phyloP scores from a whole-genome alignment of 2,113 vertebrate genomes.

The Octodon degus region DNA sequence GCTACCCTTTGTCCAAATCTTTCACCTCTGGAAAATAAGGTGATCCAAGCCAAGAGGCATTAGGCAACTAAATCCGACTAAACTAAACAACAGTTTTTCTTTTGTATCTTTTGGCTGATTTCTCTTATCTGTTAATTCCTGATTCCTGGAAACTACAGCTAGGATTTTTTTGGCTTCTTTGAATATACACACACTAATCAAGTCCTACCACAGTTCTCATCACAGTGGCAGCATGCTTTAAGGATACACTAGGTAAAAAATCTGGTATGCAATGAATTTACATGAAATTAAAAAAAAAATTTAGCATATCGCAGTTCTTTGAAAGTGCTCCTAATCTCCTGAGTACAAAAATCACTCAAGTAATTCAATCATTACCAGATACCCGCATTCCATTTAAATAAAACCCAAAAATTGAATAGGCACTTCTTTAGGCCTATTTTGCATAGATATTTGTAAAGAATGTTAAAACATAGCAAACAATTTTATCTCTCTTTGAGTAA shows the following conservation, averaged over 20 bases:
- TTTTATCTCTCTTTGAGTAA: background rate
- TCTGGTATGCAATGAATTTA: background rate
- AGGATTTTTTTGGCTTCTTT: background rate
- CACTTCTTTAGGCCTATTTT: background rate
- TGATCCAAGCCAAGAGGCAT: background rate
- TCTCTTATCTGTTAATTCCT: background rate
- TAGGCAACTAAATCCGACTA: background rate
- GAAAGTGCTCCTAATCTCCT: conserved; percentile 10
- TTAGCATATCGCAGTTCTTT: background rate
- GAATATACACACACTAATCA: background rate
- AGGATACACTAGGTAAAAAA: background rate
- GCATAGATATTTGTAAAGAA: conserved; percentile 4
- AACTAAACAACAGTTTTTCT: background rate
- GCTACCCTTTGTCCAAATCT: background rate
- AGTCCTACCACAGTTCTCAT: no score
- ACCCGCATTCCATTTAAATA: background rate
- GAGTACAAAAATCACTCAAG: conserved; percentile 10
- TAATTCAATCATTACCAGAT: background rate
- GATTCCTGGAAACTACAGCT: background rate
- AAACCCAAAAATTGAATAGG: background rate
- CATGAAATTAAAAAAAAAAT: background rate
- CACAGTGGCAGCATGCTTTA: background rate
- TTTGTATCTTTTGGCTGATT: background rate
- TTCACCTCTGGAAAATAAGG: background rate
- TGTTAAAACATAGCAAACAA: background rate